These are phyloP conservation scores for Apodemus speciosus DNA, from an alignment of 2,113 vertebrate species.

Conservation along the genomic window DNA sequence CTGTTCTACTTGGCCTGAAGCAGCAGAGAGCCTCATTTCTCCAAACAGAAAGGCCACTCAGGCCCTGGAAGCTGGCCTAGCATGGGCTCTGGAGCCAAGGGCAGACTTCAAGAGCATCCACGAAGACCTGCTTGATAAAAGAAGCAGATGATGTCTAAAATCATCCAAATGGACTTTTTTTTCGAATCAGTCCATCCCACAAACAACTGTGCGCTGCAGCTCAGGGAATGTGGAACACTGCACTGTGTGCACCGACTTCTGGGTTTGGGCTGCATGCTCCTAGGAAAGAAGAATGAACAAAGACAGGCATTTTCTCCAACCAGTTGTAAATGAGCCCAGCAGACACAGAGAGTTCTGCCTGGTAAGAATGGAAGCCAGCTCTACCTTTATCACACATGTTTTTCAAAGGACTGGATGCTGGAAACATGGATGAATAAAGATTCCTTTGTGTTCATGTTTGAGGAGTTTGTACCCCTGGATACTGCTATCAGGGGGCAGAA, in stretches of 20 bases:
- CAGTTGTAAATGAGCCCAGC: background rate
- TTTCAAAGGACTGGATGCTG: background rate
- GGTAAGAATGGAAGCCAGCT: background rate
- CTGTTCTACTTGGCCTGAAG: background rate
- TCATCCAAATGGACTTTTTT: slow-evolving; percentile 30
- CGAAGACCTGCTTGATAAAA: background rate
- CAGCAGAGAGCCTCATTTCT: background rate
- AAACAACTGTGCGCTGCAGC: background rate
- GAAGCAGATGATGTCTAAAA: background rate
- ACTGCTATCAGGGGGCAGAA: background rate
- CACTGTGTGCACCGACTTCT: background rate
- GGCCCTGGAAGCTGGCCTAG: background rate
- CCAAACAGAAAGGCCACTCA: background rate
- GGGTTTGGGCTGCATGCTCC: no score
- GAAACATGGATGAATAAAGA: background rate
- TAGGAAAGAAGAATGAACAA: background rate
- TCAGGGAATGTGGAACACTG: background rate
- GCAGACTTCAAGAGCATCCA: background rate
- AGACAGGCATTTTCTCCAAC: background rate
- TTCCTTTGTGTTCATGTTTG: fast-evolving
- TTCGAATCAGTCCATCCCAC: background rate
- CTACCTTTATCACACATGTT: background rate
- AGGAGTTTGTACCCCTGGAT: fast-evolving
- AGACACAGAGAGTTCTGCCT: background rate
- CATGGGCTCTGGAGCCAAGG: background rate